Evolutionary conservation across 23 tunicate species (phyloP).

Genomic region (Trididemnum miniatum): DNA sequence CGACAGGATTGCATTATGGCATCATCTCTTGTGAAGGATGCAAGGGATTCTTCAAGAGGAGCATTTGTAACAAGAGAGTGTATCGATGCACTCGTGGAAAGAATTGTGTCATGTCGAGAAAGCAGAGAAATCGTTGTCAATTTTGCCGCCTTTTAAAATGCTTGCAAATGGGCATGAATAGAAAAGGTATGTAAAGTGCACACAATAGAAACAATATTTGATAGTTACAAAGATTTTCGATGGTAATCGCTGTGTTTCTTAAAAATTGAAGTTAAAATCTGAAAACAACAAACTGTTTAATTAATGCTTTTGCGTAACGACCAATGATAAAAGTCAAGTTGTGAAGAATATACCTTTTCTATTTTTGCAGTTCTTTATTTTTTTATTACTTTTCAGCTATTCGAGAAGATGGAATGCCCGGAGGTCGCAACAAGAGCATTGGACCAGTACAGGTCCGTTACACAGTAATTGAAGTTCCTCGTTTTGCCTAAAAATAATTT

Average conservation of each 20-base stretch:
- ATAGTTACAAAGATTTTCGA: no score
- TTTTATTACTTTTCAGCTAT: slow-evolving; percentile 78
- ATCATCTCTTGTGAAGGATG: slow-evolving; percentile 98
- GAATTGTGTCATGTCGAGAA: slow-evolving; percentile 94
- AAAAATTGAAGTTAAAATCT: no score
- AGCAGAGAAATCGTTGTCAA: slow-evolving; percentile 93
- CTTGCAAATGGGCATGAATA: slow-evolving; percentile 96
- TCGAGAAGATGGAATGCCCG: slow-evolving; percentile 99
- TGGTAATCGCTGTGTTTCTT: no score
- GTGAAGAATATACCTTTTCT: no score
- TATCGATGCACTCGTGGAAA: slow-evolving; percentile 86
- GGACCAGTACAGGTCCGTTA: slow-evolving; percentile 83
- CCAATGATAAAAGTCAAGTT: no score
- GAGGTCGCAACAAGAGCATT: slow-evolving; percentile 95
- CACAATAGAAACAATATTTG: no score
- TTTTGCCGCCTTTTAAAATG: slow-evolving; percentile 84
- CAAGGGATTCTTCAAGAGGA: slow-evolving; percentile 95
- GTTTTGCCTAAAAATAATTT: no score
- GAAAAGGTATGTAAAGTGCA: no score
- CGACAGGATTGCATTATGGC: slow-evolving; percentile 95
- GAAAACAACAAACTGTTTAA: no score
- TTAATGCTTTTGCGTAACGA: no score
- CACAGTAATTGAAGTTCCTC: no score
- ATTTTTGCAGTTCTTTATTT: no score
- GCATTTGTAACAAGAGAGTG: slow-evolving; percentile 88